phyloP scores from a whole-genome alignment of 2,888 invertebrate species.

The Drosophila niveifrons region DNA sequence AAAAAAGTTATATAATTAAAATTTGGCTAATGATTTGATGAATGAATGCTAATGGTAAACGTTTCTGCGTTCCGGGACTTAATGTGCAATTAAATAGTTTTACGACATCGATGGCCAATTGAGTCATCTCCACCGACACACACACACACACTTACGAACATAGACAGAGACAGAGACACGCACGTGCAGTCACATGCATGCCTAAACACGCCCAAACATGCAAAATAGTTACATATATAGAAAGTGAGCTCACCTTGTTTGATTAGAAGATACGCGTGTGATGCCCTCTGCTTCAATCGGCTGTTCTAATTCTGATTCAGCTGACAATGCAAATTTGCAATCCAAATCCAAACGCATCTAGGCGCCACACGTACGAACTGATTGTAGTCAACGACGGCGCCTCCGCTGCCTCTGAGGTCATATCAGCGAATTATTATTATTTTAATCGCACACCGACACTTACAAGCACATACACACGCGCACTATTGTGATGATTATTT shows the following conservation, averaged over 20 bases:
- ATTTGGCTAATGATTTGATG: constrained; percentile 71
- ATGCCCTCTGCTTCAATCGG: not conserved
- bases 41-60: constrained; percentile 69
- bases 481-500: not conserved
- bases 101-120: constrained; percentile 53
- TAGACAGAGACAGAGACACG: not conserved
- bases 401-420: not conserved
- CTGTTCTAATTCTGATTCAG: constrained; percentile 22
- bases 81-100: constrained; percentile 68
- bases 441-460: constrained; percentile 4
- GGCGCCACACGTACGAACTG: constrained; percentile 52
- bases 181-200: not conserved
- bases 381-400: constrained; percentile 31
- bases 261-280: constrained; percentile 31
- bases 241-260: constrained; percentile 23
- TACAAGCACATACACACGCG: not conserved
- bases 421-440: not conserved
- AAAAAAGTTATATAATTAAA: constrained; percentile 47
- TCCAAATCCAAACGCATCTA: constrained; percentile 34
- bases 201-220: not conserved
- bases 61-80: constrained; percentile 54
- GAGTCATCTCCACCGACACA: constrained; percentile 42
- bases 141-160: not conserved
- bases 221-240: not conserved
- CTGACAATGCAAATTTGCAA: not conserved